phyloP scores from a whole-genome alignment of 2,888 invertebrate species.

The Choristoneura rosaceana region DNA sequence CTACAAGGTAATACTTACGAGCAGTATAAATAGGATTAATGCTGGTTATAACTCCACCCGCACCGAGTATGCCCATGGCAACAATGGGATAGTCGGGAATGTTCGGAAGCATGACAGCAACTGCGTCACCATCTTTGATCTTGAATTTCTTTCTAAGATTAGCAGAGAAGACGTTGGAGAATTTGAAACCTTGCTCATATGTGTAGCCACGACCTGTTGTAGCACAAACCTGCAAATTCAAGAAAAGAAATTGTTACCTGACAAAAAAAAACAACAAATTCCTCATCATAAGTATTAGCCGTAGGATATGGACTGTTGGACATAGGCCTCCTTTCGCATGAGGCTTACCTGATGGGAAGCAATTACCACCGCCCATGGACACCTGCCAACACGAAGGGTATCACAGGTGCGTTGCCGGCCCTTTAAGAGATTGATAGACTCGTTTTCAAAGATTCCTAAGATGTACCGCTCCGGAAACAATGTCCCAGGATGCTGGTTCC shows the following conservation, averaged over 20 bases:
- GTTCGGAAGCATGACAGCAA: slow-evolving; percentile 91
- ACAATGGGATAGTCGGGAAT: slow-evolving; percentile 90
- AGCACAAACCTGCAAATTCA: slow-evolving; percentile 88
- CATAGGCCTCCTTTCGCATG: too few species aligned
- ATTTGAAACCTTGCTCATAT: slow-evolving; percentile 87
- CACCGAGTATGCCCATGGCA: slow-evolving; percentile 88
- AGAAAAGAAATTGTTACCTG: background rate
- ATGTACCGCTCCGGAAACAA: too few species aligned
- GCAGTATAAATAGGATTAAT: slow-evolving; percentile 91
- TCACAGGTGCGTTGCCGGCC: too few species aligned
- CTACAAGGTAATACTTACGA: slow-evolving; percentile 71
- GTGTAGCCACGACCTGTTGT: slow-evolving; percentile 90
- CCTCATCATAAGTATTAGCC: too few species aligned
- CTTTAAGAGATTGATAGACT: too few species aligned
- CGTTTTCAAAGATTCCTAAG: too few species aligned
- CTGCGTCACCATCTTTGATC: slow-evolving; percentile 87
- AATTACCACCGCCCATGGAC: too few species aligned
- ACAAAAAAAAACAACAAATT: too few species aligned
- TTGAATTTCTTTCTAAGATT: slow-evolving; percentile 88
- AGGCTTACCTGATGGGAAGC: too few species aligned
- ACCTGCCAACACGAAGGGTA: too few species aligned
- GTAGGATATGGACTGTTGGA: too few species aligned
- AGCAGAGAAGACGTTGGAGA: slow-evolving; percentile 88
- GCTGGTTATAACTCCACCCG: slow-evolving; percentile 89
- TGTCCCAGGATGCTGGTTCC: too few species aligned